Evolutionary conservation across 2,797 vertebrate genomes (phyloP).

Genomic region (Oophaga sylvatica): DNA sequence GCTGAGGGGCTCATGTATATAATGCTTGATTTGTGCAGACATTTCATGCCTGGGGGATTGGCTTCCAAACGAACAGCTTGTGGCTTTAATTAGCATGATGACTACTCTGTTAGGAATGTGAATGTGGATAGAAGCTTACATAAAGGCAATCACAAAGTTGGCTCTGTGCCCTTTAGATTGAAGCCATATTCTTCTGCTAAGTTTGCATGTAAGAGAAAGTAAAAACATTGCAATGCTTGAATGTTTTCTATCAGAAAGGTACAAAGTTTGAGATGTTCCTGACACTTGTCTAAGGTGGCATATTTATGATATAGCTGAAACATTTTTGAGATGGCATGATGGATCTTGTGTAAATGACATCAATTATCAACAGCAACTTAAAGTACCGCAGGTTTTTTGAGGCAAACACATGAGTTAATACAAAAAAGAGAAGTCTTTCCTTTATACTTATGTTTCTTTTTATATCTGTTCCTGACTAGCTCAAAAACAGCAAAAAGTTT

Average conservation of each 20-base stretch:
- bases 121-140: conserved; percentile 52
- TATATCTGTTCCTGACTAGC: too few relatives aligned
- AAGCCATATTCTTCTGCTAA: conserved; percentile 21
- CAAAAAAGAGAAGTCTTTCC: too few relatives aligned
- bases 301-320: background rate
- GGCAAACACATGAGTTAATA: too few relatives aligned
- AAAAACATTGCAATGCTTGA: background rate
- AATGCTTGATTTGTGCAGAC: conserved; percentile 59
- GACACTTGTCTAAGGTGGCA: background rate
- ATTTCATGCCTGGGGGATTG: conserved; percentile 55
- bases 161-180: conserved; percentile 15
- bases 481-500: too few relatives aligned
- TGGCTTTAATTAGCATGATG: conserved; percentile 57
- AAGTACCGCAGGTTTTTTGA: too few relatives aligned
- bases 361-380: too few relatives aligned
- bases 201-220: background rate
- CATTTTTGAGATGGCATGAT: too few relatives aligned
- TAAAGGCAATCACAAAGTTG: conserved; percentile 50
- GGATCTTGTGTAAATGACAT: too few relatives aligned
- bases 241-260: background rate
- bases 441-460: too few relatives aligned
- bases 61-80: conserved; percentile 56
- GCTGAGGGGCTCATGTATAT: conserved; percentile 54
- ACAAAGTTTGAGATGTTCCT: background rate
- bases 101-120: conserved; percentile 55